Percentiles rank a stretch among this genome's conserved stretches.
These are phyloP conservation scores for Kryphioiulus occultus DNA, from an alignment of 2,888 invertebrate species.

Conservation along the genomic window DNA sequence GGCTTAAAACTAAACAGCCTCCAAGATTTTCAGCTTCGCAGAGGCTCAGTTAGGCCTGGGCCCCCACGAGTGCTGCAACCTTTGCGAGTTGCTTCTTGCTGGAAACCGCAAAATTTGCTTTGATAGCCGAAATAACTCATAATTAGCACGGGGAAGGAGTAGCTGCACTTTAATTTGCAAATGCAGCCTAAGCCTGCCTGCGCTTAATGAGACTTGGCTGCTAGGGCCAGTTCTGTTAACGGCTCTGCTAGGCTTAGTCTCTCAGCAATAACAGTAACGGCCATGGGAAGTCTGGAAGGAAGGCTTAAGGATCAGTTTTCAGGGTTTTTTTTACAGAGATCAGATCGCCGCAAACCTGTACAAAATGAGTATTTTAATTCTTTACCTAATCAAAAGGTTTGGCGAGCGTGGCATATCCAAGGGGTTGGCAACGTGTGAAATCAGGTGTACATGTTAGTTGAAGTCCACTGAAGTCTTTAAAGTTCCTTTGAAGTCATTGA, in stretches of 20 bases:
- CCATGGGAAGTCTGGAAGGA: background rate
- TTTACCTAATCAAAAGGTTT: background rate
- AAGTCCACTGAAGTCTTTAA: no score
- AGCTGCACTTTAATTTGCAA: background rate
- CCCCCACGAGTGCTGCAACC: background rate
- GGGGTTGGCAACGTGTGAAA: no score
- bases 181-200: background rate
- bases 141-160: background rate
- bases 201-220: background rate
- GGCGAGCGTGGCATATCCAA: no score
- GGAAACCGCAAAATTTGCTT: constrained; percentile 5
- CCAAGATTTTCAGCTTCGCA: background rate
- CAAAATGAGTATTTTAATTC: background rate
- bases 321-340: background rate
- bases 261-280: background rate
- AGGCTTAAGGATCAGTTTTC: background rate
- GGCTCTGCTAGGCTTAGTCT: background rate
- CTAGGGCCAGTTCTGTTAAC: background rate
- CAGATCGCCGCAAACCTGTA: background rate
- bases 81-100: background rate
- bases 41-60: background rate
- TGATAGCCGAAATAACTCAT: constrained; percentile 5
- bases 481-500: no score
- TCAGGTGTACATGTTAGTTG: no score
- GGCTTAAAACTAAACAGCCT: background rate